Percentiles rank a stretch among this genome's conserved stretches.
These are phyloP conservation scores for Panthera uncia DNA, from an alignment of 2,113 vertebrate genomes.

Conservation along the genomic window DNA sequence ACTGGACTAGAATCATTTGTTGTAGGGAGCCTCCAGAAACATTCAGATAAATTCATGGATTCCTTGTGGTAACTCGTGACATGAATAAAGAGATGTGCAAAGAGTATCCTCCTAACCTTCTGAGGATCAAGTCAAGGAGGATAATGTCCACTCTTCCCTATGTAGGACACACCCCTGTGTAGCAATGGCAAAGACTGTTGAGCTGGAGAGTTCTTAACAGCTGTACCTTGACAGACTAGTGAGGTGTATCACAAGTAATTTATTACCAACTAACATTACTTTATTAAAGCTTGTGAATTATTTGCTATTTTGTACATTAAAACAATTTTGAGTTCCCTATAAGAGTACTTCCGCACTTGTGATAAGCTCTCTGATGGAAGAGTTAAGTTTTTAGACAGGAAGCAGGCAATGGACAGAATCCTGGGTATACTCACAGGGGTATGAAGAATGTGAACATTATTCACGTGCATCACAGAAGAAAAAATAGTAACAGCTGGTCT, in stretches of 20 bases:
- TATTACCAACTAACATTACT: slow-evolving; percentile 16
- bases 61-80: not conserved
- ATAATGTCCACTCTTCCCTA: not conserved
- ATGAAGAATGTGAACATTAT: not conserved
- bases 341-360: not conserved
- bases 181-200: not conserved
- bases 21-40: not conserved
- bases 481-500: slow-evolving; percentile 3
- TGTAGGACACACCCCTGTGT: not conserved
- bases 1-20: not conserved
- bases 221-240: not conserved
- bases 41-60: slow-evolving; percentile 2
- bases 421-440: not conserved
- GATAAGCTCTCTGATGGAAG: not conserved
- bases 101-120: not conserved
- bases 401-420: not conserved
- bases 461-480: not conserved
- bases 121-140: not conserved
- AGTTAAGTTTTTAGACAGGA: not conserved
- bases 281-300: slow-evolving; percentile 31
- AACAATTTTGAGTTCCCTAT: not conserved
- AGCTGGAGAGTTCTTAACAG: not conserved
- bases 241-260: slow-evolving; percentile 16
- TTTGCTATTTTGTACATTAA: slow-evolving; percentile 22
- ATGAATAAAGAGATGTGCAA: not conserved